Evolutionary conservation across 2,888 invertebrate genomes (phyloP), one percentile per base, ranked within the genome.

Genomic region (Archips crataeganus): DNA sequence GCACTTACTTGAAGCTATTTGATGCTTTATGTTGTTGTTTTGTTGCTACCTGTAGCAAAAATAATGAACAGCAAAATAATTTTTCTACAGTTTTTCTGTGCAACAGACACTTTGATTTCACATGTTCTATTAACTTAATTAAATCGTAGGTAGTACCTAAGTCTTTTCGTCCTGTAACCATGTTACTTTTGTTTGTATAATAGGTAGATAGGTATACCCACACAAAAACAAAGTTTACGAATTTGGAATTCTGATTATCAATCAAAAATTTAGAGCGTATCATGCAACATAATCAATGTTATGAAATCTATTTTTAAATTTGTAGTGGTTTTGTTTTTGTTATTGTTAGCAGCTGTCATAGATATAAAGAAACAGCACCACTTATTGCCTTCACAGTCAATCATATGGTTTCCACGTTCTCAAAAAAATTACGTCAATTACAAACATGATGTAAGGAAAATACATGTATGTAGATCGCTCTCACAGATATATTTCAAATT

Each of bases 401-500:
- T 65, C 65, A 64, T 51, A 49, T 23, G 6, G 76, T 75, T 74
- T 76, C 49, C 76, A 68, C 77, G 75, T 74, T 77, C 71, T 69
- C 64, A 76, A 79, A 68, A 68, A 73, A 84, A 81, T 81, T 80
- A 80, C 79, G 75, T 78, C 74, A 76, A 78, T 91, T 90, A 90
- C 87, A 83, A 87, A 90, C 77, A 77, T 81, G 77, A 81, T 81
- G 86, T 85, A 89, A 90, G 85, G 87, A 76, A 75, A 77, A 85
- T 84, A 85, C 79, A 79, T 64, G 60, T 23, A 39, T 39, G 39
- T 51, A 86, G 89, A 90, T 87, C 79, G 83, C 87, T 89, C 88
- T 85, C 85, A 87, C 84, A 88, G 89, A 89, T 88, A 87, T 78
- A 80, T 86, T 81, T 87, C 88, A 88, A 92, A 92, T 91, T 90